Conservation (phyloP, 2,113 vertebrate genomes). For the Paradisaea rubra region DNA sequence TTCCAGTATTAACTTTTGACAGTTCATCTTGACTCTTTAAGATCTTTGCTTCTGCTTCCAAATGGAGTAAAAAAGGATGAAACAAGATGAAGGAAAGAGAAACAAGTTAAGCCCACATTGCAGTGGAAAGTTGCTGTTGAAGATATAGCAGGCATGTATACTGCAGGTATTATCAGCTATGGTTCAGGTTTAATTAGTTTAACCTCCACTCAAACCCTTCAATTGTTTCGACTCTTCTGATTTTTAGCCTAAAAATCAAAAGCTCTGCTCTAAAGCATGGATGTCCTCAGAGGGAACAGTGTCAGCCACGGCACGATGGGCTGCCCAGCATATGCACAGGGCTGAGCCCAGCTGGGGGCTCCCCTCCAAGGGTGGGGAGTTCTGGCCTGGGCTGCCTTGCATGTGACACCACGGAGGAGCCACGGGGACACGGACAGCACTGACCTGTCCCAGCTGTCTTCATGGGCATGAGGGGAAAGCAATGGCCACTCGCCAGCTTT, state of each 20-base stretch:
- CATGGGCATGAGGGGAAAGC: rapidly evolving
- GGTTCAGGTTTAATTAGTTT: neutral
- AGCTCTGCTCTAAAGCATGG: neutral
- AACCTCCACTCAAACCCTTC: neutral
- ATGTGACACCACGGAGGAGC: rapidly evolving
- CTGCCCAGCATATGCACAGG: rapidly evolving
- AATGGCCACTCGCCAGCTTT: neutral
- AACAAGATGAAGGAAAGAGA: neutral
- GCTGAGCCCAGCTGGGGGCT: neutral
- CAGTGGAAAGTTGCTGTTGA: neutral
- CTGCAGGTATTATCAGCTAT: neutral
- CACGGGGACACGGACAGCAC: rapidly evolving
- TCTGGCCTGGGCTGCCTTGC: neutral
- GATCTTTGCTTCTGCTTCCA: neutral
- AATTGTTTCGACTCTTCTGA: neutral
- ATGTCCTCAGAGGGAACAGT: neutral
- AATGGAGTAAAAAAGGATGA: neutral
- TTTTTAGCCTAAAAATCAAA: neutral
- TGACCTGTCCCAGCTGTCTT: neutral
- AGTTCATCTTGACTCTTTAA: neutral
- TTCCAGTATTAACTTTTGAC: neutral
- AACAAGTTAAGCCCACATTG: neutral
- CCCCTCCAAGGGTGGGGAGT: neutral
- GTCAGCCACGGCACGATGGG: rapidly evolving
- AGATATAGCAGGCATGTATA: neutral